These are phyloP conservation scores for Paramormyrops hopkinsi DNA, from an alignment of 2,797 vertebrate species.

Conservation along the genomic window DNA sequence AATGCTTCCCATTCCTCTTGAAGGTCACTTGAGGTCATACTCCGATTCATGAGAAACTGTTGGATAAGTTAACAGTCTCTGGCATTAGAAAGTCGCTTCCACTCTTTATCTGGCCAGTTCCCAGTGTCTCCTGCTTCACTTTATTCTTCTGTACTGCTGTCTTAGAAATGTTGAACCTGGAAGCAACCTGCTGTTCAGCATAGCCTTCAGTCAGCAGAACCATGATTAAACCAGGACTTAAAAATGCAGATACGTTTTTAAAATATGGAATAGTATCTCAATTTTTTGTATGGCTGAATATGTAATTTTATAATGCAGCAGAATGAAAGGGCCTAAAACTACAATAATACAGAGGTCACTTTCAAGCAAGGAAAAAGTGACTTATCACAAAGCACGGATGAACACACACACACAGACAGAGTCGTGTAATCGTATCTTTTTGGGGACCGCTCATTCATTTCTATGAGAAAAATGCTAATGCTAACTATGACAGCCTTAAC, in stretches of 20 bases:
- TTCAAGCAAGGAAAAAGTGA: neutral
- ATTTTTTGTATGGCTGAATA: neutral
- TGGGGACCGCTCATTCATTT: neutral
- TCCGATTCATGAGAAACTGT: neutral
- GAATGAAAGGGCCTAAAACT: neutral
- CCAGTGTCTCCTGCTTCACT: neutral
- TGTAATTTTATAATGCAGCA: neutral
- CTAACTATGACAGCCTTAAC: neutral
- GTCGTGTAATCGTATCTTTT: neutral
- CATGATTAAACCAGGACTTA: no score
- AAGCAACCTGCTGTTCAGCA: no score
- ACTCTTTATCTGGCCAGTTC: neutral
- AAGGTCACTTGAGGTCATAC: neutral
- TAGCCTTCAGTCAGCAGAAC: no score
- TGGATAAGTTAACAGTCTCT: neutral
- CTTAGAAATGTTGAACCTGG: no score
- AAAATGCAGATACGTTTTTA: no score
- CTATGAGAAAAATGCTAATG: no score
- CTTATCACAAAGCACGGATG: neutral
- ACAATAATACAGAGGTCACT: neutral
- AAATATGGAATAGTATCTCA: no score
- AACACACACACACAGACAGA: neutral
- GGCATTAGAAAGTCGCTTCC: neutral
- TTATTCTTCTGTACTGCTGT: neutral
- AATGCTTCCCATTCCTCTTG: neutral